Conservation (phyloP, 2,888 invertebrate species). For the Crocallis elinguaria region DNA sequence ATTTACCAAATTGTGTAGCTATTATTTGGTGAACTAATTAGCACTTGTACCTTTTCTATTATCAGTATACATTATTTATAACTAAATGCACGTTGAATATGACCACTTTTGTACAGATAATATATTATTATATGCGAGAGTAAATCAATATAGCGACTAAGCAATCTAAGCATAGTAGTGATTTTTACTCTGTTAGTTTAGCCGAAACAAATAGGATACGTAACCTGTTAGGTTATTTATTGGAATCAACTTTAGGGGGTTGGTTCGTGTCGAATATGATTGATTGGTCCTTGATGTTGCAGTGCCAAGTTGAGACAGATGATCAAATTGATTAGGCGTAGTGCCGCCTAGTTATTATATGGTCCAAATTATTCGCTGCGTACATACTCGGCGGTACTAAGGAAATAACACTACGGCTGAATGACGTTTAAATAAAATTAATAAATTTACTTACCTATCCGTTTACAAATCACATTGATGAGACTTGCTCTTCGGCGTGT, state of each 20-base stretch:
- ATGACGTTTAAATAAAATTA: neutral
- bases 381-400: slow-evolving; percentile 10
- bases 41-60: slow-evolving; percentile 40
- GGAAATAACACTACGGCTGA: slow-evolving; percentile 1
- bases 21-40: slow-evolving; percentile 30
- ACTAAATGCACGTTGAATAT: slow-evolving; percentile 27
- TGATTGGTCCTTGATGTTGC: slow-evolving; percentile 47
- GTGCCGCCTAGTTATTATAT: slow-evolving; percentile 24
- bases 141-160: slow-evolving; percentile 12
- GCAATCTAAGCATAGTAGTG: slow-evolving; percentile 14
- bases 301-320: slow-evolving; percentile 58
- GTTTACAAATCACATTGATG: too few relatives aligned
- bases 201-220: slow-evolving; percentile 13
- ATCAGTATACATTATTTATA: slow-evolving; percentile 36
- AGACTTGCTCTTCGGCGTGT: too few relatives aligned
- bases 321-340: slow-evolving; percentile 1
- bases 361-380: slow-evolving; percentile 5
- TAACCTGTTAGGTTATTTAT: slow-evolving; percentile 28
- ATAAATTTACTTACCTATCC: too few relatives aligned
- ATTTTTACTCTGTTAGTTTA: slow-evolving; percentile 19
- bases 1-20: slow-evolving; percentile 37
- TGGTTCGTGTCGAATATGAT: slow-evolving; percentile 27
- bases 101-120: slow-evolving; percentile 25
- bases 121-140: slow-evolving; percentile 7
- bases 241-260: slow-evolving; percentile 13